Evolutionary conservation across 2,113 vertebrate species (phyloP), one percentile per base, ranked within the genome.

Genomic region (Etheostoma cragini): DNA sequence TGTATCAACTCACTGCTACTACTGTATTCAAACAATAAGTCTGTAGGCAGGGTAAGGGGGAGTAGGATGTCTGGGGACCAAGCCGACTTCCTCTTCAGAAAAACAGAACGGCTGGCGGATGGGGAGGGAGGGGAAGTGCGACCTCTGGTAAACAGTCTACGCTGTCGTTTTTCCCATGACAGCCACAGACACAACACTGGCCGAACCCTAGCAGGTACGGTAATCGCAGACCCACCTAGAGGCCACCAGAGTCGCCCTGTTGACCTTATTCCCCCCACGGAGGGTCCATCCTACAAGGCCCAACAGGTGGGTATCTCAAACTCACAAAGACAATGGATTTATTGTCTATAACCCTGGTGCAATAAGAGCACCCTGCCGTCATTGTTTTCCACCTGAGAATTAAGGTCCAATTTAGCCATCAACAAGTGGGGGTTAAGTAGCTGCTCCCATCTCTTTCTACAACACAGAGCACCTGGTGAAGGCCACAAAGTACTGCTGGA

Each of bases 361-460:
- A 90, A 87, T 82, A 87, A 91, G 62, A 80, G 85, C 81, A 91
- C 63, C 88, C 87, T 89, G 80, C 90, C 90, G 89, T 90, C 76
- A 87, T 76, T 22, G 78, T 88, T 90, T 88, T 66, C 65, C 80
- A 91, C 91, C 82, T 85, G 19, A 8, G 75, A 86, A 92, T 90
- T 87, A 91, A 80, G 71, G 84, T 17, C 84, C 88, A 93, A 95
- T 95, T 95, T 93, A 94, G 89, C 89, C 89, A 87, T 95, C 94
- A 95, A 91, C 92, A 90, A 86, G 87, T 70, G 71, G 63, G 72
- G 78, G 68, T 62, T 33, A 54, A n/a, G 52, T 75, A 70, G 75
- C 73, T 38, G 50, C 79, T 56, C 77, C 82, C 62, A 22, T 69
- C 69, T 75, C 64, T 69, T 84, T 85, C 73, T 85, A 80, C 78